phyloP scores from a whole-genome alignment of 1,140 invertebrate genomes.

The Papilio xuthus region DNA sequence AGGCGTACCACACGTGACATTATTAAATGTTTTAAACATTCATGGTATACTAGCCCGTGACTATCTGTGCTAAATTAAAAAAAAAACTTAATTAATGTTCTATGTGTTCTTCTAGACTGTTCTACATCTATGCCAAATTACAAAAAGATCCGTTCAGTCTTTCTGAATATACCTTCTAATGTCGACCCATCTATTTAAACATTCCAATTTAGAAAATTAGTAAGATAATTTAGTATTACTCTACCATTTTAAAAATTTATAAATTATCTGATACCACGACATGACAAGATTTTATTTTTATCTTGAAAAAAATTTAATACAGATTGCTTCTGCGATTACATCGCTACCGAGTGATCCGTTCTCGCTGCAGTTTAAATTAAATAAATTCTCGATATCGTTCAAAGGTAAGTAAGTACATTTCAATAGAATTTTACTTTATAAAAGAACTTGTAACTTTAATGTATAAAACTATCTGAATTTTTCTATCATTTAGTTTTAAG shows the following conservation, averaged over 20 bases:
- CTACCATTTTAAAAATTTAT: neutral
- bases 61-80: no score
- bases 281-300: constrained; percentile 10
- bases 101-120: no score
- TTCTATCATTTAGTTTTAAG: neutral
- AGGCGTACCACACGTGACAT: neutral
- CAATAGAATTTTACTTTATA: neutral
- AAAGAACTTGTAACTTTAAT: neutral
- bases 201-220: no score
- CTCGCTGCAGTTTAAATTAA: constrained; percentile 29
- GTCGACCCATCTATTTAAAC: no score
- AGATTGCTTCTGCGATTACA: constrained; percentile 19
- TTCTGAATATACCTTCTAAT: no score
- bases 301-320: constrained; percentile 10
- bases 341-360: constrained; percentile 7
- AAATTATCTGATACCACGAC: neutral
- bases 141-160: no score
- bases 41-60: no score
- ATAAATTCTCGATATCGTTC: constrained; percentile 32
- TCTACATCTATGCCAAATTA: no score
- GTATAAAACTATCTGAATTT: neutral
- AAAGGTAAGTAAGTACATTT: neutral
- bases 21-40: neutral
- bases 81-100: no score
- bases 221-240: neutral